A percentile compares a stretch with the other conserved stretches of the same genome.
These are phyloP conservation scores for Hymenochirus boettgeri DNA, from an alignment of 2,113 vertebrate genomes.

Conservation along the genomic window DNA sequence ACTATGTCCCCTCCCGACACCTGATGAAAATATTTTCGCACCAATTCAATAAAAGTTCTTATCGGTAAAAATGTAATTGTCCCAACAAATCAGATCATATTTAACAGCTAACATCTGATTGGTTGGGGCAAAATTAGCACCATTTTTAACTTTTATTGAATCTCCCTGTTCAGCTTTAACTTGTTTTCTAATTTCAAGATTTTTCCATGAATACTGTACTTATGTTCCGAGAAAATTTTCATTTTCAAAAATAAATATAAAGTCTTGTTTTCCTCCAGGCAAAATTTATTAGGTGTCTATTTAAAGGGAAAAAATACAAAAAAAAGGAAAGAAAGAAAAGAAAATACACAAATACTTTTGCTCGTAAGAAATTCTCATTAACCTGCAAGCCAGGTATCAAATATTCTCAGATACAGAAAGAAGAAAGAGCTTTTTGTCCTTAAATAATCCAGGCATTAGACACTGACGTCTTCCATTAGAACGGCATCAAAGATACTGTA, in stretches of 20 bases:
- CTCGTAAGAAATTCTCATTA: conserved; percentile 70
- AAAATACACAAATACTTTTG: conserved; percentile 70
- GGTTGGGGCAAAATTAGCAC: too few relatives aligned
- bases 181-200: too few relatives aligned
- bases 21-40: too few relatives aligned
- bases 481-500: conserved; percentile 61
- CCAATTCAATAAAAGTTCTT: too few relatives aligned
- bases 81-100: too few relatives aligned
- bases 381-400: conserved; percentile 67
- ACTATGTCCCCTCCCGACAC: too few relatives aligned
- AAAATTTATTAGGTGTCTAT: conserved; percentile 90
- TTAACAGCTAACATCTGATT: too few relatives aligned
- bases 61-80: too few relatives aligned
- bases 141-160: too few relatives aligned
- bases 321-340: conserved; percentile 49
- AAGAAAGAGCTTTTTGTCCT: conserved; percentile 69
- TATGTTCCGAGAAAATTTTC: too few relatives aligned
- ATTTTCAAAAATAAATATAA: neutral
- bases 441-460: conserved; percentile 74
- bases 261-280: conserved; percentile 66
- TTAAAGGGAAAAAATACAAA: conserved; percentile 57
- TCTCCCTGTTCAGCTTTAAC: too few relatives aligned
- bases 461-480: conserved; percentile 63
- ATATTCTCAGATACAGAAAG: conserved; percentile 77
- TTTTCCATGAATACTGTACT: too few relatives aligned